These are phyloP conservation scores for Petaurus breviceps DNA, from an alignment of 2,113 vertebrate species.

Conservation along the genomic window DNA sequence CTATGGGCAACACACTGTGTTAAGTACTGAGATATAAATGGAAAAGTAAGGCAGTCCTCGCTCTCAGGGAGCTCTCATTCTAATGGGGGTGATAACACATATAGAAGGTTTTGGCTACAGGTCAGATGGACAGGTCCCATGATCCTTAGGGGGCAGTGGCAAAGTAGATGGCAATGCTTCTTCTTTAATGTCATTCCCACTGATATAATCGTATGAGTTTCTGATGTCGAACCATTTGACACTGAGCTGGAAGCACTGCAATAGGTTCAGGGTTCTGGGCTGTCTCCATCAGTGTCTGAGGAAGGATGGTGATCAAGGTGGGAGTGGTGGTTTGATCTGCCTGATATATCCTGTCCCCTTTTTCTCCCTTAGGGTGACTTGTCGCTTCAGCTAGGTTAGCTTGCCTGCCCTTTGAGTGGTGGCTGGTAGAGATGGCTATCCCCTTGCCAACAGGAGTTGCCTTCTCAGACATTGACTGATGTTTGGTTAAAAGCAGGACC, in stretches of 20 bases:
- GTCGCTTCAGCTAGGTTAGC: not conserved
- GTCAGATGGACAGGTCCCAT: not conserved
- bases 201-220: not conserved
- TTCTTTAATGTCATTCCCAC: not conserved
- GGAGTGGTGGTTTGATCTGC: not conserved
- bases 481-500: not conserved
- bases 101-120: not conserved
- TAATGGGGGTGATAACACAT: not conserved
- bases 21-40: not conserved
- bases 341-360: not conserved
- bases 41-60: not conserved
- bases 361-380: not conserved
- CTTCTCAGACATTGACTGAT: not conserved
- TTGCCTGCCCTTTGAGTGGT: not conserved
- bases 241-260: not conserved
- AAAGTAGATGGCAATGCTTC: no score
- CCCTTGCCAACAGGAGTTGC: not conserved
- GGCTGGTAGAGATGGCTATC: not conserved
- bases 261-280: not conserved
- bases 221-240: not conserved
- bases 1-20: not conserved
- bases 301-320: not conserved
- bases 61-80: not conserved
- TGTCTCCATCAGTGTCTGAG: not conserved
- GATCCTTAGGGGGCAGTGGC: no score